phyloP scores from a whole-genome alignment of 2,797 vertebrate genomes.

The Phataginus tetradactyla region DNA sequence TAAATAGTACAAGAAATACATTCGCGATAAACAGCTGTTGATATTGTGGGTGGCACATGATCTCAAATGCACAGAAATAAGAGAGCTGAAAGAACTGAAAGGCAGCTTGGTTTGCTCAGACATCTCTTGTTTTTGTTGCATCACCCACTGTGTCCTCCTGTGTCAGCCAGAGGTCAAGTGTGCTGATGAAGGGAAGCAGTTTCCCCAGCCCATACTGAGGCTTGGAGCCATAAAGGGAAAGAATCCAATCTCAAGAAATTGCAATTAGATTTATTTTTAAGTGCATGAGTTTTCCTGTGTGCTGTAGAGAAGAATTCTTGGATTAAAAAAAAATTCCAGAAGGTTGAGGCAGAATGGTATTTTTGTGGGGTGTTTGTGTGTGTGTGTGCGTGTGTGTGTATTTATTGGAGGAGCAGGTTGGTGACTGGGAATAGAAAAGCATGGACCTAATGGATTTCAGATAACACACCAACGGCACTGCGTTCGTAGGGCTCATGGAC shows the following conservation, averaged over 20 bases:
- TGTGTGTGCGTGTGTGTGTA: not conserved
- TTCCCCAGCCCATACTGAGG: not conserved
- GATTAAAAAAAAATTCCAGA: constrained; percentile 22
- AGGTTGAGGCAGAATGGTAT: constrained; percentile 1
- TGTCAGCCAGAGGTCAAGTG: not conserved
- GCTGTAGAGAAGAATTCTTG: not conserved
- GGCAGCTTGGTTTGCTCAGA: not conserved
- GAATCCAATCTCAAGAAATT: not conserved
- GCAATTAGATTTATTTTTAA: constrained; percentile 42
- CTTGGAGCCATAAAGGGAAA: not conserved
- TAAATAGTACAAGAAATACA: constrained; percentile 11
- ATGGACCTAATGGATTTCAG: not conserved
- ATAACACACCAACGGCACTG: not conserved
- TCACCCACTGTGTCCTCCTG: not conserved
- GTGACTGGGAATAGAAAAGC: not conserved
- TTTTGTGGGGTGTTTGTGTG: not conserved
- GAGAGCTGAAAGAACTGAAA: not conserved
- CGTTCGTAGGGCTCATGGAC: not conserved
- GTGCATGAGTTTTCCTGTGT: not conserved
- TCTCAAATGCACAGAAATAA: not conserved
- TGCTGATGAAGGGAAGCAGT: constrained; percentile 6
- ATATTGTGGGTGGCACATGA: not conserved
- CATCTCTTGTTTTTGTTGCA: not conserved
- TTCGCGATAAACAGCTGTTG: not conserved
- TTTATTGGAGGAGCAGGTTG: not conserved